These are phyloP conservation scores for Euwallacea similis DNA, from an alignment of 1,140 invertebrate species.

Conservation along the genomic window DNA sequence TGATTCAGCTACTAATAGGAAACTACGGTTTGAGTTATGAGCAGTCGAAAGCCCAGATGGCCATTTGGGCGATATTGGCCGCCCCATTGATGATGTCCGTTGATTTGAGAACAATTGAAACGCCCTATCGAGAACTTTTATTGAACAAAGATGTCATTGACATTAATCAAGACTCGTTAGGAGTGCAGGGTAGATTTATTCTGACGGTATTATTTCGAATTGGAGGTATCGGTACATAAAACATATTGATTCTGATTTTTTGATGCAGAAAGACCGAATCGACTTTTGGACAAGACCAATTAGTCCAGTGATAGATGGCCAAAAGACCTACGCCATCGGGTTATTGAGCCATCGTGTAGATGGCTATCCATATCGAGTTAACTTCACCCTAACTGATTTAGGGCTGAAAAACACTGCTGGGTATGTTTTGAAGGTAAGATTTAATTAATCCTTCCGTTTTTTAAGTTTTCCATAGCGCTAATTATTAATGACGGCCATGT, in stretches of 20 bases:
- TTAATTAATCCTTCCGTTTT: background rate
- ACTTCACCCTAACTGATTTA: constrained; percentile 59
- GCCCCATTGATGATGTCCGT: constrained; percentile 88
- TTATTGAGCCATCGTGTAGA: constrained; percentile 62
- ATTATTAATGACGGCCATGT: background rate
- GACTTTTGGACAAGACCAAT: constrained; percentile 58
- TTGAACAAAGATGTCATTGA: constrained; percentile 75
- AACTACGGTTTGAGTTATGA: constrained; percentile 84
- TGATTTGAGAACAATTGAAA: constrained; percentile 73
- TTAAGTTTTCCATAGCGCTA: background rate
- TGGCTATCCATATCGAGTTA: constrained; percentile 61
- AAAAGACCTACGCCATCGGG: constrained; percentile 59
- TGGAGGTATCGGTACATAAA: background rate
- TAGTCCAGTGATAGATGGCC: constrained; percentile 49
- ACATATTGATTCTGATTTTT: background rate
- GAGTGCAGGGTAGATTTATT: constrained; percentile 64
- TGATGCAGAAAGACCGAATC: constrained; percentile 54
- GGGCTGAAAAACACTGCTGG: constrained; percentile 10
- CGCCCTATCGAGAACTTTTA: constrained; percentile 75
- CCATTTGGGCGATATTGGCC: constrained; percentile 86
- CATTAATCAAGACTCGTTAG: constrained; percentile 84
- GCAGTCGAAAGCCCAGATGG: constrained; percentile 85
- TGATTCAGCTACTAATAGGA: constrained; percentile 75
- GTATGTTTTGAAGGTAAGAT: background rate
- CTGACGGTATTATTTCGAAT: constrained; percentile 40